phyloP scores from a whole-genome alignment of 1,140 invertebrate species.

The Micrasema minimum region DNA sequence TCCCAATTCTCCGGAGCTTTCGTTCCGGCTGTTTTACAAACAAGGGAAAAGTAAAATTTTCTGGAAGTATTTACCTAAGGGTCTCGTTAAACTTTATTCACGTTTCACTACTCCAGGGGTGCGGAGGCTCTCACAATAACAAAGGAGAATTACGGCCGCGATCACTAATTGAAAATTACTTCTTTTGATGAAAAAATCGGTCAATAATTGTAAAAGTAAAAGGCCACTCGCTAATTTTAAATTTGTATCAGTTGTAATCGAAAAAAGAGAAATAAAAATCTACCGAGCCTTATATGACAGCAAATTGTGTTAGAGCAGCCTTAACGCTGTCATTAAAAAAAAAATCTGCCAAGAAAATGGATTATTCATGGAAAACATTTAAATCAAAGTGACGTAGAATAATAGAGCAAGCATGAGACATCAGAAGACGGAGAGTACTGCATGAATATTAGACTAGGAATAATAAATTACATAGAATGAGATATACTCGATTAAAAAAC shows the following conservation, averaged over 20 bases:
- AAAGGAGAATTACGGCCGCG: conserved; percentile 31
- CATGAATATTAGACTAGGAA: conserved; percentile 6
- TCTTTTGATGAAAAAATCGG: conserved; percentile 12
- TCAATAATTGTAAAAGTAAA: no score
- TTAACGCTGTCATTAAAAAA: no score
- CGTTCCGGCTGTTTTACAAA: conserved; percentile 23
- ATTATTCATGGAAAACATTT: no score
- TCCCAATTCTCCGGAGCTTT: conserved; percentile 20
- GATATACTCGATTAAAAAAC: conserved; percentile 14
- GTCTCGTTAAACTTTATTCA: conserved; percentile 39
- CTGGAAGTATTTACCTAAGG: conserved; percentile 35
- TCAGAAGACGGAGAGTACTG: no score
- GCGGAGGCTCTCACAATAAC: conserved; percentile 30
- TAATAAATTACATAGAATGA: conserved; percentile 18
- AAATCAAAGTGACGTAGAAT: no score
- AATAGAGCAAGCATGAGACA: no score
- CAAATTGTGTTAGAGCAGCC: no score
- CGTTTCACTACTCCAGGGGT: conserved; percentile 25
- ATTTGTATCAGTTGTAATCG: conserved; percentile 14
- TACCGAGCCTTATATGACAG: no score
- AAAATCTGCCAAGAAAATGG: no score
- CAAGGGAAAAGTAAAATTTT: conserved; percentile 25
- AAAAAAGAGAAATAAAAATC: no score
- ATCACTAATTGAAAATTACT: conserved; percentile 40
- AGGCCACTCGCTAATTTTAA: conserved; percentile 3